Percentiles rank a stretch among this genome's conserved stretches.
These are phyloP conservation scores for Galerucella nymphaeae DNA, from an alignment of 2,888 invertebrate species.

Conservation along the genomic window DNA sequence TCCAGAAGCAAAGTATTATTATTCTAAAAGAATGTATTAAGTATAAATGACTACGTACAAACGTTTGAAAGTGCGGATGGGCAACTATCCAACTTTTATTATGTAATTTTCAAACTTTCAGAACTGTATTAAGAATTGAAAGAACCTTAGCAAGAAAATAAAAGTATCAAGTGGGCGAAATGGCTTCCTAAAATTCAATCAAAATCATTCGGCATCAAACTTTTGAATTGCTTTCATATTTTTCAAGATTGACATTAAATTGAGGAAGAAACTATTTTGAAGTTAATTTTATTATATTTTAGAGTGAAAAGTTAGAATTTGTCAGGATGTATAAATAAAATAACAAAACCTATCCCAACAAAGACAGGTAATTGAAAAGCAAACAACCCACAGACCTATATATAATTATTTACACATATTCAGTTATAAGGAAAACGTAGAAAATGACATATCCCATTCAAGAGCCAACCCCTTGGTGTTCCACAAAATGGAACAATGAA, in stretches of 20 bases:
- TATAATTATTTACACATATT: too few relatives aligned
- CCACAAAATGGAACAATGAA: background rate
- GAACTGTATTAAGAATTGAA: conserved; percentile 53
- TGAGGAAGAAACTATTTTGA: background rate
- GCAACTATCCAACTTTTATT: conserved; percentile 46
- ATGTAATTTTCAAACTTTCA: conserved; percentile 49
- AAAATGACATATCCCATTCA: too few relatives aligned
- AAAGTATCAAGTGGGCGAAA: conserved; percentile 50
- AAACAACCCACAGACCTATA: too few relatives aligned
- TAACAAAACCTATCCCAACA: too few relatives aligned
- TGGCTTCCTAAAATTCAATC: conserved; percentile 49
- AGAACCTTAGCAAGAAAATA: conserved; percentile 49
- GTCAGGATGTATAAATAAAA: too few relatives aligned
- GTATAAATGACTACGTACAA: conserved; percentile 28
- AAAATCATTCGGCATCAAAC: conserved; percentile 47
- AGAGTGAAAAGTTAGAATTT: too few relatives aligned
- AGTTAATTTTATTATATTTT: background rate
- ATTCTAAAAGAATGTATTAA: conserved; percentile 5
- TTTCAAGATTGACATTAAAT: conserved; percentile 17
- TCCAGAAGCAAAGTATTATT: background rate
- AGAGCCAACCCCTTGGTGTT: too few relatives aligned
- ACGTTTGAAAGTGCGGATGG: conserved; percentile 36
- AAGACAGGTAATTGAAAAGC: too few relatives aligned
- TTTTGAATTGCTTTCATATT: conserved; percentile 49
- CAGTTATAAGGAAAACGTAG: too few relatives aligned